Base-by-base conservation (phyloP, 2,113 vertebrate genomes). In the Tretioscincus oriximinensis region DNA sequence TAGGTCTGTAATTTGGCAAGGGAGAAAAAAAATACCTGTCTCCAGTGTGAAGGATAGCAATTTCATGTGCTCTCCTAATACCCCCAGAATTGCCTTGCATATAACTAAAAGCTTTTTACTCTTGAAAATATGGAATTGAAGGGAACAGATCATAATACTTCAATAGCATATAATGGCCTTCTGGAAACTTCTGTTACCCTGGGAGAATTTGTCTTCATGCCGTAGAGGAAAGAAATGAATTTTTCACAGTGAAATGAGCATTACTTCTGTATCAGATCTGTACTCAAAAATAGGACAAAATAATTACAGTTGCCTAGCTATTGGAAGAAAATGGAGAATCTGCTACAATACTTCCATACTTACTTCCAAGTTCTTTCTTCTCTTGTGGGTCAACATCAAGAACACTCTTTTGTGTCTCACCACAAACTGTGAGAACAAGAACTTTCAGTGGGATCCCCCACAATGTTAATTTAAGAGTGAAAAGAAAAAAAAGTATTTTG, bases 21-120 rank as follows among this genome's bases (percentile, higher is more conserved):
- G 68, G 64, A 6, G 18, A 35, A 63, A 5, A 77, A 67, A 77
- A 45, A 70, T 73, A 29, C 64, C n/a, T 41, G 69, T 76, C 66
- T 86, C 79, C 58, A 4, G 1, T 51, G 31, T 86, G 76, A 81
- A 88, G 86, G 80, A 88, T 75, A 81, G 65, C n/a, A 31, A 70
- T 89, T 92, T 93, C 73, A 77, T 78, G 83, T 49, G 72, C 82
- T 78, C 85, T 61, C 67, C 75, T 88, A 83, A 82, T 87, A 85
- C 80, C 78, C 87, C 80, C 41, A 28, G 4, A 84, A 83, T 81
- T 77, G 66, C 73, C 80, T 11, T 2, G 65, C 16, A 26, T 73
- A 66, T 81, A 91, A 88, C 86, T 92, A 91, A 92, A 90, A 93
- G 87, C 89, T 90, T 88, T 70, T 92, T 89, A 88, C 83, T 49